Conservation (phyloP, 2,888 invertebrate species). For the Xestia xanthographa region DNA sequence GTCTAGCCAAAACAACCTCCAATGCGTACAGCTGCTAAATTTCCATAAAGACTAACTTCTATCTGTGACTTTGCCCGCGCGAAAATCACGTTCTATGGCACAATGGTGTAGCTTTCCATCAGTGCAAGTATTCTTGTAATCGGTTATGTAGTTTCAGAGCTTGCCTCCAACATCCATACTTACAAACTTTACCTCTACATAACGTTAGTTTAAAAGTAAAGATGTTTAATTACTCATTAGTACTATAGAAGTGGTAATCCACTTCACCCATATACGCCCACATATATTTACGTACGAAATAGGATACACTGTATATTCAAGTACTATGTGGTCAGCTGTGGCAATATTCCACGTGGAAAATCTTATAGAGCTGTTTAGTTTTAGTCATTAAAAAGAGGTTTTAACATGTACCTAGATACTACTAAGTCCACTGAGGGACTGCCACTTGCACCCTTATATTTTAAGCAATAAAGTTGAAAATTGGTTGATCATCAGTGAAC, state of each 20-base stretch:
- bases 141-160: not conserved
- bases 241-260: not conserved
- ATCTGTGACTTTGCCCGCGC: no score
- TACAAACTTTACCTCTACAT: no score
- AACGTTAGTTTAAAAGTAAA: not conserved
- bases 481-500: no score
- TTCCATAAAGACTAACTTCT: no score
- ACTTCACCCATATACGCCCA: not conserved
- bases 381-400: slow-evolving; percentile 17
- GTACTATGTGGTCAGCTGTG: not conserved
- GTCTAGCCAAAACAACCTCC: no score
- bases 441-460: no score
- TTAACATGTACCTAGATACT: not conserved
- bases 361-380: slow-evolving; percentile 19
- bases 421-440: no score
- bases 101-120: no score
- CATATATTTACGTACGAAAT: slow-evolving; percentile 33
- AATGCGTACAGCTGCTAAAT: no score
- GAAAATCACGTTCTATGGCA: no score
- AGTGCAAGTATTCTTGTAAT: not conserved
- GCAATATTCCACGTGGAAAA: slow-evolving; percentile 16
- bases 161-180: not conserved
- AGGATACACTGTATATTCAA: not conserved
- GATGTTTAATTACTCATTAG: not conserved
- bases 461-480: no score